Conservation (phyloP, 2,888 invertebrate genomes). For the Hanleya hanleyi region DNA sequence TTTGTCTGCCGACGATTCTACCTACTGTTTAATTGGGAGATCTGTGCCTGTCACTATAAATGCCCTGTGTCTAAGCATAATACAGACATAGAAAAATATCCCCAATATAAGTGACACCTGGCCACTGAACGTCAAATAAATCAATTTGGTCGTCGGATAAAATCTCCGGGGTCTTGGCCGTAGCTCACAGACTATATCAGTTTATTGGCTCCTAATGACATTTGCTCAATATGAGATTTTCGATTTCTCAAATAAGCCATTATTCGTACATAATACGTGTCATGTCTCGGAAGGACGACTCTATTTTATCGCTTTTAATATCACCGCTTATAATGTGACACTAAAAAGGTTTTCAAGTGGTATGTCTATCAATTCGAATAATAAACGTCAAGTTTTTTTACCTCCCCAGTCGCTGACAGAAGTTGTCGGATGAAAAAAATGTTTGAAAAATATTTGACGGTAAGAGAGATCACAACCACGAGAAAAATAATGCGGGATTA, state of each 20-base stretch:
- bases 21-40: constrained; percentile 2
- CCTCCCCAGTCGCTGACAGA: no score
- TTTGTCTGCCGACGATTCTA: background rate
- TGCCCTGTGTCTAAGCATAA: background rate
- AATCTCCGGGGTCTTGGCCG: no score
- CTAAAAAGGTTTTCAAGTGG: background rate
- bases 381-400: no score
- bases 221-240: background rate
- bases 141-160: background rate
- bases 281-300: background rate
- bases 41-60: background rate
- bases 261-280: constrained; percentile 1
- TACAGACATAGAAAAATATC: no score
- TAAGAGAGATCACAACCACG: no score
- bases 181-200: no score
- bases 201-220: constrained; percentile 5
- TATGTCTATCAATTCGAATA: no score
- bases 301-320: constrained; percentile 5
- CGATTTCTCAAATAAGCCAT: constrained; percentile 1
- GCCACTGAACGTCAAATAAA: no score
- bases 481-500: no score
- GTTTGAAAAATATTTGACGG: no score
- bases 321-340: background rate
- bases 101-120: no score
- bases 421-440: no score